A percentile compares a stretch with the other conserved stretches of the same genome.
Evolutionary conservation across 2,888 invertebrate genomes (phyloP).

Genomic region (Drosophila quinaria): DNA sequence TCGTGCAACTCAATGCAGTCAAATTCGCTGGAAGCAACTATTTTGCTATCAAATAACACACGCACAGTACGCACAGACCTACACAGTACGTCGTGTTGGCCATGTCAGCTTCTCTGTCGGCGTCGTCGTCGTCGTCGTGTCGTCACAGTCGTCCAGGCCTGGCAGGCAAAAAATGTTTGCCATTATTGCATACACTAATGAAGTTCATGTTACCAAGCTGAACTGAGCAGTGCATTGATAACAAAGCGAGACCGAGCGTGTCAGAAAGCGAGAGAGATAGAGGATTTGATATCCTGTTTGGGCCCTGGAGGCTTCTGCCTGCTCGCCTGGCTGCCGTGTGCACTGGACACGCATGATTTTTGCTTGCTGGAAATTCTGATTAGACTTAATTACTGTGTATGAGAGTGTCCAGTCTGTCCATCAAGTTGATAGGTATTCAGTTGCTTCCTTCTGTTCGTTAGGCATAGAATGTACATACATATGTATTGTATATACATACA

Average conservation of each 20-base stretch:
- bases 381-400: constrained; percentile 80
- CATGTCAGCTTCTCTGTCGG: constrained; percentile 54
- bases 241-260: constrained; percentile 1
- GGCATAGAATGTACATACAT: constrained; percentile 26
- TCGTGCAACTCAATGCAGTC: constrained; percentile 61
- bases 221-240: constrained; percentile 12
- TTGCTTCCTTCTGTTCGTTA: constrained; percentile 37
- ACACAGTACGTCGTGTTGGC: constrained; percentile 56
- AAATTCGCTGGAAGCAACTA: constrained; percentile 48
- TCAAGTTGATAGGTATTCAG: constrained; percentile 73
- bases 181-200: constrained; percentile 82
- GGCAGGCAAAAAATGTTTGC: constrained; percentile 82
- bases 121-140: constrained; percentile 43
- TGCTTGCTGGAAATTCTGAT: constrained; percentile 80
- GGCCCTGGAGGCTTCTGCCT: constrained; percentile 25
- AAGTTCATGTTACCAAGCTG: constrained; percentile 77
- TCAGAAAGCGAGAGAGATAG: neutral
- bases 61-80: constrained; percentile 48
- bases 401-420: constrained; percentile 56
- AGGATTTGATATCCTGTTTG: constrained; percentile 44
- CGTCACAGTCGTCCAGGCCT: constrained; percentile 64
- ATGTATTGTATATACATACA: neutral
- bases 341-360: constrained; percentile 76
- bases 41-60: constrained; percentile 74
- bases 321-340: constrained; percentile 31